Conservation (phyloP, 2,888 invertebrate genomes). For the Toxonevra muliebris region DNA sequence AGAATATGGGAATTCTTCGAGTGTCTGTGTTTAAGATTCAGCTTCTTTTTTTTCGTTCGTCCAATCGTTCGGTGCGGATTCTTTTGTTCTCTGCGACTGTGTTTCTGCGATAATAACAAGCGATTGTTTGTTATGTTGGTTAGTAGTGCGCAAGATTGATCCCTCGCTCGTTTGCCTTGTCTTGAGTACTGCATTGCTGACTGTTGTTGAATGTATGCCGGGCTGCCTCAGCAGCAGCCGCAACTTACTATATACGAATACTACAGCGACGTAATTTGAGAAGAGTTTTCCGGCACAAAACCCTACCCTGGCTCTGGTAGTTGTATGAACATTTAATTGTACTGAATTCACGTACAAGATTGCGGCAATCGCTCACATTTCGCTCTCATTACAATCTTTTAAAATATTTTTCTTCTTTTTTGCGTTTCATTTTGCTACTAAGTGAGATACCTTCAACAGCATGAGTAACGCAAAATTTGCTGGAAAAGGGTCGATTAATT, state of each 20-base stretch:
- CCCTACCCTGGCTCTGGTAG: not conserved
- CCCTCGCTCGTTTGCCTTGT: not conserved
- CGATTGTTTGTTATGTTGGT: constrained; percentile 1
- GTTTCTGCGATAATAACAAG: not conserved
- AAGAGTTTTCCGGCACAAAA: constrained; percentile 44
- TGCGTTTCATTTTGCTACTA: not conserved
- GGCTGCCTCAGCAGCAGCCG: not conserved
- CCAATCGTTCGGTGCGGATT: too few species aligned
- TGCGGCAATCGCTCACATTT: constrained; percentile 13
- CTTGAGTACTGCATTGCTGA: constrained; percentile 9
- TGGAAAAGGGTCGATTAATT: constrained; percentile 27
- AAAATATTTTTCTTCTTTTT: constrained; percentile 7
- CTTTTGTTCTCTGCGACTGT: too few species aligned
- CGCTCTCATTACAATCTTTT: not conserved
- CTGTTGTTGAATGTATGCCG: constrained; percentile 20
- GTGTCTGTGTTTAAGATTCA: too few species aligned
- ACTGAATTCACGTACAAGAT: constrained; percentile 16
- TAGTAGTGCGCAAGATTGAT: not conserved
- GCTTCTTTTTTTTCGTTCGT: too few species aligned
- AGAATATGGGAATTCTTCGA: not conserved
- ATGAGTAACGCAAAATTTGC: constrained; percentile 8
- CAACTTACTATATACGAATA: not conserved
- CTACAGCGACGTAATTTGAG: constrained; percentile 45
- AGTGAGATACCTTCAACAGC: constrained; percentile 4
- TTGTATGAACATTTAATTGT: constrained; percentile 19